Base-by-base conservation (phyloP, 2,113 vertebrate genomes). In the Rhinolophus sinicus region DNA sequence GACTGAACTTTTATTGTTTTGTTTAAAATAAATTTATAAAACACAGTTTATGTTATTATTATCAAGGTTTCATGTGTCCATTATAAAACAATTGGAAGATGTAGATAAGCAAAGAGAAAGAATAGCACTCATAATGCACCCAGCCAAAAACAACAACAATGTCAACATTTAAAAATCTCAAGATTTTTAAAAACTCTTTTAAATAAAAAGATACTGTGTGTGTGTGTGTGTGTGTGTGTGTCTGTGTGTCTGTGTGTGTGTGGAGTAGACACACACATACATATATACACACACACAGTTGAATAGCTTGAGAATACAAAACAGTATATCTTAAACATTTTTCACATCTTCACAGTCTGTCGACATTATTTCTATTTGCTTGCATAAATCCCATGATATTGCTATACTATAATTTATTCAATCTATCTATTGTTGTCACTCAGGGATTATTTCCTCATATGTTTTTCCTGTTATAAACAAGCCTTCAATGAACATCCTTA, bases 401-500 rank as follows among this genome's bases (percentile, higher is more conserved):
- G 15, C 1, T 28, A 13, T 44, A 7, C 19, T 47, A 75, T 38
- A 11, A 40, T 88, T 75, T 30, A 56, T 64, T 93, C 62, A 93
- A 58, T 62, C 10, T 5, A 56, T 40, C 6, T 76, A 14, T 21
- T n/a, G 4, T 80, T 84, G 21, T 4, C 67, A 69, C 83, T 58
- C 3, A 56, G 86, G 8, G 12, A 76, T 30, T 62, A 30, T 64
- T 30, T 54, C 69, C 33, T 78, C 6, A 8, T 80, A 56, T n/a
- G 1, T 76, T 58, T 88, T 75, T 56, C 65, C 33, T 92, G 26
- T 33, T 87, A 56, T 76, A 94, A 96, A 95, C 21, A 89, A 67
- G 15, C 21, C 35, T 91, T 10, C 15, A 40, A 58, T 60, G 58
- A 92, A 69, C 35, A 70, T 72, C 52, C 64, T 93, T 80, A 44